A percentile compares a stretch with the other conserved stretches of the same genome.
Evolutionary conservation across 2,888 invertebrate species (phyloP).

Genomic region (Campopleginae sp.): DNA sequence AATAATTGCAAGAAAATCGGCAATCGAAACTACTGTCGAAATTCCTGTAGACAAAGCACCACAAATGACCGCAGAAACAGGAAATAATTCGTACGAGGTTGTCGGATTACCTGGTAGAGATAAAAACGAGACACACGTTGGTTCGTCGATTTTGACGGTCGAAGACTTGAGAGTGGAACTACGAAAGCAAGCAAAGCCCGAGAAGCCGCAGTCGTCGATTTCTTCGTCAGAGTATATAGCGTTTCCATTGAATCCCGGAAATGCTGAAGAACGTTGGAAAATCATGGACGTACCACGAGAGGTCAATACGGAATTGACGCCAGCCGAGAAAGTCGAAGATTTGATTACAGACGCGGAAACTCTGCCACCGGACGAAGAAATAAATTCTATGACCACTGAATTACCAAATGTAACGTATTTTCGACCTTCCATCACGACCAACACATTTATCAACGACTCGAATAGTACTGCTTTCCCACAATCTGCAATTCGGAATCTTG

Average conservation of each 20-base stretch:
- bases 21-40: neutral
- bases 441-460: neutral
- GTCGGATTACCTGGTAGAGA: neutral
- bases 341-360: slow-evolving; percentile 50
- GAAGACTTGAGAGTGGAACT: slow-evolving; percentile 58
- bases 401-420: slow-evolving; percentile 16
- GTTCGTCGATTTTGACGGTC: slow-evolving; percentile 31
- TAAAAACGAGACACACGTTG: neutral
- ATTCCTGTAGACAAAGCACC: slow-evolving; percentile 8
- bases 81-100: neutral
- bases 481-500: slow-evolving; percentile 28
- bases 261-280: slow-evolving; percentile 8
- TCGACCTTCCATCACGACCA: neutral
- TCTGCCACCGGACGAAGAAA: slow-evolving; percentile 62
- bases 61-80: neutral
- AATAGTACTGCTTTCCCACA: slow-evolving; percentile 32
- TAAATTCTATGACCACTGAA: slow-evolving; percentile 10
- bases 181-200: slow-evolving; percentile 33
- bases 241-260: neutral
- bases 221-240: neutral
- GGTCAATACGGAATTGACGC: slow-evolving; percentile 53
- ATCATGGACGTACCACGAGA: slow-evolving; percentile 26
- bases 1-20: neutral
- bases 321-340: slow-evolving; percentile 60
- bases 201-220: slow-evolving; percentile 30